Conservation (phyloP, 2,113 vertebrate species). For the Syngnathus scovelli region DNA sequence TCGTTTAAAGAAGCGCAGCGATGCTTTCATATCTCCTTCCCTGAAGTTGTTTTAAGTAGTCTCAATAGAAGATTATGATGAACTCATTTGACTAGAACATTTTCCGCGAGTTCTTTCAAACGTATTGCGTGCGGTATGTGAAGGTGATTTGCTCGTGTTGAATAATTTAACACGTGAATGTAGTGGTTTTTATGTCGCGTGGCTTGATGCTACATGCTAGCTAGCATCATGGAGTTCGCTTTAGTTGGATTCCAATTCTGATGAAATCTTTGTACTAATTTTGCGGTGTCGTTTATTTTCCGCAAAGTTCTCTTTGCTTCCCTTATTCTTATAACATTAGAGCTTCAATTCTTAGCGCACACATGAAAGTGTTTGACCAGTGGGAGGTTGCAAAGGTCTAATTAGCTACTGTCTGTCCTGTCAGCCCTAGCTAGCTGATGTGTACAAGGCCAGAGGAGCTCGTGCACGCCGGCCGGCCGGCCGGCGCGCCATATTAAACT, state of each 20-base stretch:
- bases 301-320: not conserved
- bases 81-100: not conserved
- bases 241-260: too few relatives aligned
- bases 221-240: too few relatives aligned
- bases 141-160: not conserved
- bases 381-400: conserved; percentile 56
- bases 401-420: conserved; percentile 47
- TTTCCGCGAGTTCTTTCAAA: not conserved
- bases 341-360: conserved; percentile 39
- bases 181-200: too few relatives aligned
- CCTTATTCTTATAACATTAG: conserved; percentile 19
- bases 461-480: not conserved
- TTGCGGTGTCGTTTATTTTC: not conserved
- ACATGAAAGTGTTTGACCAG: conserved; percentile 52
- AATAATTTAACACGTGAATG: too few relatives aligned
- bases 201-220: too few relatives aligned
- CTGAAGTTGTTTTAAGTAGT: not conserved
- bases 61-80: not conserved
- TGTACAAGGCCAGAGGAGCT: conserved; percentile 46
- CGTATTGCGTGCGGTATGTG: not conserved
- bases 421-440: conserved; percentile 43
- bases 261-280: not conserved
- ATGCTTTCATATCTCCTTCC: not conserved
- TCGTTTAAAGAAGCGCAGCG: not conserved
- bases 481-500: conserved; percentile 31